A percentile compares a stretch with the other conserved stretches of the same genome.
Conservation (phyloP, 1,140 invertebrate genomes). For the Brachionus rubens region DNA sequence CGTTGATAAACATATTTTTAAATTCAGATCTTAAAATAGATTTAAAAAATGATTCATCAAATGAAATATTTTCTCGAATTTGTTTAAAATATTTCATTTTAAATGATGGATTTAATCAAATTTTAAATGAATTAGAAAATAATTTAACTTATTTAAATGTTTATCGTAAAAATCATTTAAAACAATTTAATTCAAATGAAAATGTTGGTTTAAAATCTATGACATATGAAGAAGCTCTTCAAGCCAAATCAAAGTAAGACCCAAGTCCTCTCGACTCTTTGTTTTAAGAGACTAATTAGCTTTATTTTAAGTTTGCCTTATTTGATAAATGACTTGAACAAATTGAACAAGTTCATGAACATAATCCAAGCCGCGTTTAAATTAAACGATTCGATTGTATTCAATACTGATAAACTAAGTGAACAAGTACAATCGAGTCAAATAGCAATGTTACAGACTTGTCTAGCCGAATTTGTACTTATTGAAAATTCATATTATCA, state of each 20-base stretch:
- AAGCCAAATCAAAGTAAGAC: slow-evolving; percentile 2
- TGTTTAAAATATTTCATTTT: neutral
- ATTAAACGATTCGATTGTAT: neutral
- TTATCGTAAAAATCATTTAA: slow-evolving; percentile 23
- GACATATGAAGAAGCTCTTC: slow-evolving; percentile 2
- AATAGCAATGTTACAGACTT: slow-evolving; percentile 5
- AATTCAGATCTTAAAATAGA: neutral
- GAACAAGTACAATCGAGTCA: slow-evolving; percentile 1
- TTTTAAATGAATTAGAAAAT: neutral
- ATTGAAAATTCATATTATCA: neutral
- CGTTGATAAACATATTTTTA: neutral
- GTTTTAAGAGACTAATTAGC: neutral
- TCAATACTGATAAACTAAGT: neutral
- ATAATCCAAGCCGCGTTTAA: neutral
- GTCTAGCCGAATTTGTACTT: neutral
- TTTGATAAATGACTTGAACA: neutral
- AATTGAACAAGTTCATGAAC: neutral
- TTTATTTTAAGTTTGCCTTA: neutral
- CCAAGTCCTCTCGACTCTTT: too few relatives aligned
- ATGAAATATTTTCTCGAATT: neutral
- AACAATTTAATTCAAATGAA: neutral
- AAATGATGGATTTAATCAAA: neutral
- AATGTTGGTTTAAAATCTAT: neutral
- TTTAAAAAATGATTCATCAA: neutral
- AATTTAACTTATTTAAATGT: slow-evolving; percentile 4